phyloP scores from a whole-genome alignment of 2,113 vertebrate genomes.

The Chrysemys picta region DNA sequence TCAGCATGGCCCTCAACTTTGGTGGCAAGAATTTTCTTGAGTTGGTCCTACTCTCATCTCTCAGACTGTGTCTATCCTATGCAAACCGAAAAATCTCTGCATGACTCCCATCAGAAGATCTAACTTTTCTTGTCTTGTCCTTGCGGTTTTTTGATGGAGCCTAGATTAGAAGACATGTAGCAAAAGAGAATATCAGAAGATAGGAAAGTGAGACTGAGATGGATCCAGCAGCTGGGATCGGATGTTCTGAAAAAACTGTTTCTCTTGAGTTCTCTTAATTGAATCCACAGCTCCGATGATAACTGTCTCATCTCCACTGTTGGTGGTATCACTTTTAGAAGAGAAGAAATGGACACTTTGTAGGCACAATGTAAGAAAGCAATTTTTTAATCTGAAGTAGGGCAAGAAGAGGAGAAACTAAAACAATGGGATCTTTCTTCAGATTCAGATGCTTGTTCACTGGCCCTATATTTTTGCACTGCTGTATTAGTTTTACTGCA shows the following conservation, averaged over 20 bases:
- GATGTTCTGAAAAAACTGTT: too few species aligned
- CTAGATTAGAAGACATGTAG: background rate
- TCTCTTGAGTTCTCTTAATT: background rate
- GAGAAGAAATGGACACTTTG: background rate
- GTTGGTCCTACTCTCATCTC: too few species aligned
- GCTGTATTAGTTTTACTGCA: background rate
- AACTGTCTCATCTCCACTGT: background rate
- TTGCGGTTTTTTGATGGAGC: background rate
- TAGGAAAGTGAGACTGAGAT: background rate
- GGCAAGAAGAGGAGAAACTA: background rate
- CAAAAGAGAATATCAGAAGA: too few species aligned
- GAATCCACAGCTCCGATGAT: background rate
- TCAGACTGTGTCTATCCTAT: too few species aligned
- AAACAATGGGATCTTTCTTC: fast-evolving
- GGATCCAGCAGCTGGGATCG: background rate
- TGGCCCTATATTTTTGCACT: background rate
- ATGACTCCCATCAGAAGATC: background rate
- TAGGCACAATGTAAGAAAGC: background rate
- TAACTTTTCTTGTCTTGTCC: background rate
- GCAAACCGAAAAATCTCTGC: too few species aligned
- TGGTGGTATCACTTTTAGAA: background rate
- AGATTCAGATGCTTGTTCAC: background rate
- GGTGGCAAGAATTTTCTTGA: background rate
- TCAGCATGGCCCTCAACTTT: background rate
- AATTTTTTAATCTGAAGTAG: background rate